Conservation (phyloP, 2,797 vertebrate genomes). For the Yasuhikotakia modesta region DNA sequence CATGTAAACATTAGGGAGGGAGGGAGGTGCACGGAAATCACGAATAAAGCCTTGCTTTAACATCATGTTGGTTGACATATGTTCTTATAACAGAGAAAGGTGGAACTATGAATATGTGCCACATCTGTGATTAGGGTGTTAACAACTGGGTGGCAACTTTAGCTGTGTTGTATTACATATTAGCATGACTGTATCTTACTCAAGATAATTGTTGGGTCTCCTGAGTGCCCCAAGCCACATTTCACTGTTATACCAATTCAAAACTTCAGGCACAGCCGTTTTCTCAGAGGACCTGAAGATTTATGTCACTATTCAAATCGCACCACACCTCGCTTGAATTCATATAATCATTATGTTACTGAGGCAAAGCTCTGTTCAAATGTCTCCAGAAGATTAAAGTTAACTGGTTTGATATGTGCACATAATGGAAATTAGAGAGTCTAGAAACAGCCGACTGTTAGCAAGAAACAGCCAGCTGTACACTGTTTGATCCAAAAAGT, state of each 20-base stretch:
- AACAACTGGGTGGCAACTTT: conserved; percentile 79
- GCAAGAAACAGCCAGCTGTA: conserved; percentile 79
- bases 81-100: conserved; percentile 65
- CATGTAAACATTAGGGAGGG: neutral
- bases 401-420: conserved; percentile 78
- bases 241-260: conserved; percentile 86
- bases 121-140: conserved; percentile 75
- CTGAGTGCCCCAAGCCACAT: conserved; percentile 84
- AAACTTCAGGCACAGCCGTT: conserved; percentile 80
- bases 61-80: conserved; percentile 66
- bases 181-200: conserved; percentile 83
- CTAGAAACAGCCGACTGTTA: conserved; percentile 43
- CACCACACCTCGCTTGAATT: conserved; percentile 71
- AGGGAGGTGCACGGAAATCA: conserved; percentile 62
- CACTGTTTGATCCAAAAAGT: conserved; percentile 75
- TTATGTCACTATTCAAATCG: conserved; percentile 69
- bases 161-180: conserved; percentile 84
- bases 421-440: conserved; percentile 82
- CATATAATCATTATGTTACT: conserved; percentile 83
- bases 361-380: conserved; percentile 85
- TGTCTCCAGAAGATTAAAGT: conserved; percentile 89
- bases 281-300: conserved; percentile 13
- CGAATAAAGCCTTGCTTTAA: conserved; percentile 63
- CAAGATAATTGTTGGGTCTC: conserved; percentile 80
- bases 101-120: conserved; percentile 68